A percentile compares a stretch with the other conserved stretches of the same genome.
Evolutionary conservation across 2,888 invertebrate species (phyloP).

Genomic region (Bombylius discolor): DNA sequence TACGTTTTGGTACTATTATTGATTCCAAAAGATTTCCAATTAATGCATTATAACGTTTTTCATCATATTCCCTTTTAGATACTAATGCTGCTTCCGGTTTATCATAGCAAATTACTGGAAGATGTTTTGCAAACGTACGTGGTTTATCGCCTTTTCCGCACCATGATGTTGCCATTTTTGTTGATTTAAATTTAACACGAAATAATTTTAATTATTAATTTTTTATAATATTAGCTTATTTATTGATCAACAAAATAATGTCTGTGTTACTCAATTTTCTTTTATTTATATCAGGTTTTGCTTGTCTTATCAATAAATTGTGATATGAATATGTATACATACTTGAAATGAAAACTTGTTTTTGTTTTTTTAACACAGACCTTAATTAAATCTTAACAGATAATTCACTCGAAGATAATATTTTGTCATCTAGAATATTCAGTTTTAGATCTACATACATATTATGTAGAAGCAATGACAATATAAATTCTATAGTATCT

Average conservation of each 20-base stretch:
- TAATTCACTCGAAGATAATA: no score
- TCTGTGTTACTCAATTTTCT: constrained; percentile 10
- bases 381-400: no score
- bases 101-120: constrained; percentile 33
- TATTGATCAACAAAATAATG: no score
- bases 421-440: no score
- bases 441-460: no score
- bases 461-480: no score
- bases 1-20: constrained; percentile 31
- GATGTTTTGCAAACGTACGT: constrained; percentile 23
- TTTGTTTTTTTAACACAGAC: no score
- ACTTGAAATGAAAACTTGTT: no score
- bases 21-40: constrained; percentile 26
- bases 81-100: constrained; percentile 28
- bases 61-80: constrained; percentile 26
- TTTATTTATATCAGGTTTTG: constrained; percentile 19
- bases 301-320: no score
- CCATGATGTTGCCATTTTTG: constrained; percentile 22
- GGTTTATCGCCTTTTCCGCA: constrained; percentile 27
- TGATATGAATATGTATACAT: no score
- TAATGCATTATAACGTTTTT: constrained; percentile 26
- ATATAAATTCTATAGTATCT: no score
- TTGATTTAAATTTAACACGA: neutral
- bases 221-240: no score
- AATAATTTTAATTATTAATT: neutral